Percentiles rank a stretch among this genome's conserved stretches.
Conservation (phyloP, 2,888 invertebrate species). For the Yponomeuta sedellus region DNA sequence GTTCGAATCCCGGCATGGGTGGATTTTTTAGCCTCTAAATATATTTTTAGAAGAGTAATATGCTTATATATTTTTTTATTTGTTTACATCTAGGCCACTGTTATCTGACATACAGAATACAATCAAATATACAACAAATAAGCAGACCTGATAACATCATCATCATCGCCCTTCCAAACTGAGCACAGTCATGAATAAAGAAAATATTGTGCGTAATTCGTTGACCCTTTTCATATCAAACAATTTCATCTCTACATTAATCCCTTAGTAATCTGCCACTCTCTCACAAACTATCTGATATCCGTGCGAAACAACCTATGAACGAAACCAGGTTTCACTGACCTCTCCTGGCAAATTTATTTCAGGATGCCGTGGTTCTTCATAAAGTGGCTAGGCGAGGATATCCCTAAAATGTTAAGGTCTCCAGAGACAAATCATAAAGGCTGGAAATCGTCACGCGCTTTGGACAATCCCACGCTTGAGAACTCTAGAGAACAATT, state of each 20-base stretch:
- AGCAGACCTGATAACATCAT: not conserved
- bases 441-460: conserved; percentile 51
- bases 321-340: not conserved
- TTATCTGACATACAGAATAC: too few species aligned
- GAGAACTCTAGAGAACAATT: not conserved
- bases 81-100: too few species aligned
- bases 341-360: not conserved
- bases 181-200: not conserved
- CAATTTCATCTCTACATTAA: conserved; percentile 37
- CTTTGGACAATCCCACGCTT: conserved; percentile 1
- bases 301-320: conserved; percentile 47
- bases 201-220: conserved; percentile 15
- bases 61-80: too few species aligned
- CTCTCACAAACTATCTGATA: conserved; percentile 44
- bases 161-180: not conserved
- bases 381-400: conserved; percentile 26
- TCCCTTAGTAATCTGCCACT: conserved; percentile 28
- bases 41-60: too few species aligned
- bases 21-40: too few species aligned
- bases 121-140: not conserved
- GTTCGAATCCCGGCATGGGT: too few species aligned
- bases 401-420: conserved; percentile 36
- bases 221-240: conserved; percentile 37
- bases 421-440: conserved; percentile 52
- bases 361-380: conserved; percentile 23